phyloP scores from a whole-genome alignment of 1,140 invertebrate species.

The Bombus pyrosoma region DNA sequence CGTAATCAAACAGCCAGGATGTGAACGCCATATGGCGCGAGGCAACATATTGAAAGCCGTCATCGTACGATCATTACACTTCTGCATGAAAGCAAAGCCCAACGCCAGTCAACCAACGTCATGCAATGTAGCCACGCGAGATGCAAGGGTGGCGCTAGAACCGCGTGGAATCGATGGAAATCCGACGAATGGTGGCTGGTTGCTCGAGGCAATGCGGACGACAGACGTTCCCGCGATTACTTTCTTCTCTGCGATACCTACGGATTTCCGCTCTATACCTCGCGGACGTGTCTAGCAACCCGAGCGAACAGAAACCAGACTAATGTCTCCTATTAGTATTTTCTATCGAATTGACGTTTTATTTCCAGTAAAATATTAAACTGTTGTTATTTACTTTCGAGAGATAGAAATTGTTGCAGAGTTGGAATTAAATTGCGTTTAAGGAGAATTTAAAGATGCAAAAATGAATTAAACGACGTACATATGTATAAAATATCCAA shows the following conservation, averaged over 20 bases:
- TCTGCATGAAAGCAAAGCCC: conserved; percentile 48
- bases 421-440: too few species aligned
- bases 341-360: too few species aligned
- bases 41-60: conserved; percentile 58
- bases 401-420: background rate
- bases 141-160: conserved; percentile 12
- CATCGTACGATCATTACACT: conserved; percentile 73
- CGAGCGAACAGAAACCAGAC: background rate
- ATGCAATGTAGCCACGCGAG: conserved; percentile 5
- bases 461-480: too few species aligned
- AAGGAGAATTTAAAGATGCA: background rate
- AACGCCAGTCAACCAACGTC: conserved; percentile 6
- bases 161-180: conserved; percentile 35
- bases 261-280: conserved; percentile 3
- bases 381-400: too few species aligned
- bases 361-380: background rate
- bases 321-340: background rate
- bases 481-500: too few species aligned
- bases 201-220: conserved; percentile 14
- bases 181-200: conserved; percentile 7
- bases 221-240: conserved; percentile 35
- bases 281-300: too few species aligned
- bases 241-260: conserved; percentile 21
- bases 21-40: conserved; percentile 33
- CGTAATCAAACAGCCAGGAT: conserved; percentile 69